phyloP scores from a whole-genome alignment of 1,140 invertebrate species.

The Drosophila malerkotliana region DNA sequence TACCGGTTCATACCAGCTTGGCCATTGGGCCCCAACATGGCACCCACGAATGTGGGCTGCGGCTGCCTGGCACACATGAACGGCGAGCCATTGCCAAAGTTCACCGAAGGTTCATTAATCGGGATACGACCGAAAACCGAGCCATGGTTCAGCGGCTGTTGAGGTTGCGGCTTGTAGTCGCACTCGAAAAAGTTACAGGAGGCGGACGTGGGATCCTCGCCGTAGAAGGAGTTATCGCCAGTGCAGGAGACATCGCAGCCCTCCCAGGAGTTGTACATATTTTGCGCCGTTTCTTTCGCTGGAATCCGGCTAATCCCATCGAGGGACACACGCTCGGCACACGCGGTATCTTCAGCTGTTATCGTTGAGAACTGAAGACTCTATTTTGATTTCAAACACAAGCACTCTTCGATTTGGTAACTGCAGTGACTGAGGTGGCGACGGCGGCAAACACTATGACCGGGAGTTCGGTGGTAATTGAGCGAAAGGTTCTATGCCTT shows the following conservation, averaged over 20 bases:
- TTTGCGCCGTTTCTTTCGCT: constrained; percentile 23
- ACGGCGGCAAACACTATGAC: constrained; percentile 43
- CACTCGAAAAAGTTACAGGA: constrained; percentile 30
- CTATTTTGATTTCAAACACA: constrained; percentile 14
- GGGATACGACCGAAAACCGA: constrained; percentile 43
- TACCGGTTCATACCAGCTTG: constrained; percentile 31
- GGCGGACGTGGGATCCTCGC: constrained; percentile 45
- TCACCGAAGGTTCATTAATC: constrained; percentile 67
- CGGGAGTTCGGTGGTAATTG: constrained; percentile 55
- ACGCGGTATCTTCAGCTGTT: constrained; percentile 19
- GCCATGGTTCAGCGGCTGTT: constrained; percentile 18
- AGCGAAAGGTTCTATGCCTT: constrained; percentile 67
- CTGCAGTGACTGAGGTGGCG: background rate
- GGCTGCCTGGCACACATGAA: constrained; percentile 36
- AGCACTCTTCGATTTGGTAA: background rate
- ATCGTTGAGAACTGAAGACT: background rate
- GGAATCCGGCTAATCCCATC: constrained; percentile 47
- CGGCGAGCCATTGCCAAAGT: constrained; percentile 55
- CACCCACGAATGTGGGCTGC: constrained; percentile 22
- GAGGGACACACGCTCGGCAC: constrained; percentile 22
- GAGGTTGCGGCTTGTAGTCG: constrained; percentile 47
- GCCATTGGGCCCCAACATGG: constrained; percentile 29
- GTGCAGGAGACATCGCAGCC: constrained; percentile 60
- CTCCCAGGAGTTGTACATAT: constrained; percentile 73
- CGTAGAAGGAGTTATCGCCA: constrained; percentile 66